Conservation (phyloP, 2,888 invertebrate genomes). For the Pseudeuparius sepicola region DNA sequence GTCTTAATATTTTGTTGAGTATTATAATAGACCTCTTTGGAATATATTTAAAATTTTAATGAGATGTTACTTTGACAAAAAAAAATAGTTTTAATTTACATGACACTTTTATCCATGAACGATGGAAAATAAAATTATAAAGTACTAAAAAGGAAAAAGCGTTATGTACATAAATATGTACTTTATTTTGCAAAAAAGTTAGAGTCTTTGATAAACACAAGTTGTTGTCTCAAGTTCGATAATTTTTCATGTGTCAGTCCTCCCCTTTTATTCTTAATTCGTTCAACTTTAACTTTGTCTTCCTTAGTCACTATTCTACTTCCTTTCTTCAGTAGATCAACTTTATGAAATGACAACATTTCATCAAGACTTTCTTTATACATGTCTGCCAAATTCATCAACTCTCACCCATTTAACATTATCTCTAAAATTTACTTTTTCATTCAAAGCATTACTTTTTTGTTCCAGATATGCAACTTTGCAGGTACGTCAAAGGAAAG, state of each 20-base stretch:
- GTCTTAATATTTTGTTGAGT: no score
- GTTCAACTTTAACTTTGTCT: constrained; percentile 8
- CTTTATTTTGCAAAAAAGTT: no score
- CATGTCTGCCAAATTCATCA: constrained; percentile 7
- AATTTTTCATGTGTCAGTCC: constrained; percentile 6
- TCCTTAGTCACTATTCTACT: constrained; percentile 7
- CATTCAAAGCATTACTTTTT: constrained; percentile 4
- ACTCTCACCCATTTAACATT: constrained; percentile 10
- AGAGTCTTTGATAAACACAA: no score
- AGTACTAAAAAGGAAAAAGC: no score
- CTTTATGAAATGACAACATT: constrained; percentile 11
- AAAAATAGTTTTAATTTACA: no score
- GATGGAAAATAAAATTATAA: no score
- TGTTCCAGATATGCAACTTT: no score
- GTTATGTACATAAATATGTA: no score
- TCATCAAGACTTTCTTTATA: constrained; percentile 12
- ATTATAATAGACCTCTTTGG: no score
- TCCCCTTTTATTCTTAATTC: constrained; percentile 11
- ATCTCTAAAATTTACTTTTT: constrained; percentile 9
- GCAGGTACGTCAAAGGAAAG: not conserved
- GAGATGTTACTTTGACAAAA: no score
- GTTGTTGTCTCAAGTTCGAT: not conserved
- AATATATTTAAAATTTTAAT: no score
- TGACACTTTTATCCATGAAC: no score
- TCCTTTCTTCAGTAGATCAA: constrained; percentile 11